phyloP scores from a whole-genome alignment of 2,797 vertebrate species.

The Vultur gryphus region DNA sequence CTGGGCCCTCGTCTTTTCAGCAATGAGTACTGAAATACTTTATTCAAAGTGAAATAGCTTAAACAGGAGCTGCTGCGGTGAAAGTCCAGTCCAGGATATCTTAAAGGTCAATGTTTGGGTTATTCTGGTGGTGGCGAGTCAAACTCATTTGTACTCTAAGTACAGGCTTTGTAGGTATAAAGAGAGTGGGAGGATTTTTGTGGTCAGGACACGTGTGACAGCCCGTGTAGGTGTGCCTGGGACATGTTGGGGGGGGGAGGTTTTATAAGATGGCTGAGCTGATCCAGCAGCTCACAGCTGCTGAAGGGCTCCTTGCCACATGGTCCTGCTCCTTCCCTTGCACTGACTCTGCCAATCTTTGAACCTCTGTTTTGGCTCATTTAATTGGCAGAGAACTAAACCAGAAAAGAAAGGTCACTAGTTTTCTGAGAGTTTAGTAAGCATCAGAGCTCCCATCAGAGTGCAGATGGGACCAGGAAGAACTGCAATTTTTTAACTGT shows the following conservation, averaged over 20 bases:
- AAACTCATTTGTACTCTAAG: not conserved
- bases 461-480: not conserved
- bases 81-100: not conserved
- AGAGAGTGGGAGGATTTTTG: not conserved
- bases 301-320: not conserved
- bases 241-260: not conserved
- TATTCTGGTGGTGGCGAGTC: not conserved
- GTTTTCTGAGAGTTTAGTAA: not conserved
- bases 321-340: not conserved
- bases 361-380: not conserved
- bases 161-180: not conserved
- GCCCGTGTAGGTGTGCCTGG: not conserved
- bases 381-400: not conserved
- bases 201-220: not conserved
- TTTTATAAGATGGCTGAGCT: not conserved
- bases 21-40: not conserved
- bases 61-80: not conserved
- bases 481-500: not conserved
- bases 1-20: not conserved
- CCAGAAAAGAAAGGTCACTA: not conserved
- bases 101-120: not conserved
- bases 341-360: not conserved
- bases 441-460: not conserved
- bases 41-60: not conserved
- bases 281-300: not conserved